Percentiles rank a stretch among this genome's conserved stretches.
Evolutionary conservation across 2,113 vertebrate genomes (phyloP).

Genomic region (Probosciger aterrimus): DNA sequence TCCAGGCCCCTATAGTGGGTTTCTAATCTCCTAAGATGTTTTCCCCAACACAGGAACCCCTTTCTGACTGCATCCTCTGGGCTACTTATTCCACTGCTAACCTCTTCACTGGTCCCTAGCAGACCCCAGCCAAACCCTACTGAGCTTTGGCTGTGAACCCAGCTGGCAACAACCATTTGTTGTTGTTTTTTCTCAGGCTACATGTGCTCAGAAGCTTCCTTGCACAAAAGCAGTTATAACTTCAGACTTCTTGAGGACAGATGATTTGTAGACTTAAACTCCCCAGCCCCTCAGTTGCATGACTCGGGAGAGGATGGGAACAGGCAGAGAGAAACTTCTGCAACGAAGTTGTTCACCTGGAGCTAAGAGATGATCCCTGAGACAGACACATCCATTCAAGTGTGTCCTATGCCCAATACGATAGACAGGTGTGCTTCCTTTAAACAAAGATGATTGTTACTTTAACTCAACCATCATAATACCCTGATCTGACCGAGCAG

Average conservation of each 20-base stretch:
- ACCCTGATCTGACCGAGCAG: not conserved
- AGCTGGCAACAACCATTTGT: not conserved
- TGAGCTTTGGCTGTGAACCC: not conserved
- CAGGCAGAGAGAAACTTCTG: not conserved
- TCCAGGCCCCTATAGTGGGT: not conserved
- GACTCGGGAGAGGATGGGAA: not conserved
- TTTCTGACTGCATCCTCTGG: not conserved
- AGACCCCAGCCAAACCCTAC: not conserved
- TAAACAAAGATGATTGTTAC: not conserved
- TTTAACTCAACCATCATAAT: not conserved
- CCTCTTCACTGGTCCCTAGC: not conserved
- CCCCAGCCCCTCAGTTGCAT: not conserved
- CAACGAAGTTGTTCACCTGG: not conserved
- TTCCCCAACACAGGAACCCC: not conserved
- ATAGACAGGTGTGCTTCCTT: not conserved
- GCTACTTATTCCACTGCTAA: not conserved
- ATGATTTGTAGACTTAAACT: not conserved
- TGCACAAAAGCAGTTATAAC: not conserved
- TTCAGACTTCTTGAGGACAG: not conserved
- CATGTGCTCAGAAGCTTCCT: not conserved
- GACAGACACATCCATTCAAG: not conserved
- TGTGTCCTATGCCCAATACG: not conserved
- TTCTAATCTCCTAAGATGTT: not conserved
- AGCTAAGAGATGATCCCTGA: not conserved
- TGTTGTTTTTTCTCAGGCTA: not conserved